These are phyloP conservation scores for Parotocinclus haroldoi DNA, from an alignment of 2,797 vertebrate genomes.

Conservation along the genomic window DNA sequence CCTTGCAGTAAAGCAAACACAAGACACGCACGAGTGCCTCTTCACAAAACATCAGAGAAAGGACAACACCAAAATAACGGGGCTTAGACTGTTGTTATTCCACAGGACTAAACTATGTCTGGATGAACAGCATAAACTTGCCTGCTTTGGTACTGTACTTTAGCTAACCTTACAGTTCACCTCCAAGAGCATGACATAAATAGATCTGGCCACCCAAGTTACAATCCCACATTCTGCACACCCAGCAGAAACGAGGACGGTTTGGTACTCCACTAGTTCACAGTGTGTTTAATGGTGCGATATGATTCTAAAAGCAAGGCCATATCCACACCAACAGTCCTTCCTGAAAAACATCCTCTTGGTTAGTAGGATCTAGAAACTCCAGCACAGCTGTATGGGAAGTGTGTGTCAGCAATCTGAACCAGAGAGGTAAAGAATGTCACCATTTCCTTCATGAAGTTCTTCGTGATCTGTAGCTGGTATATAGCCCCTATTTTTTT, in stretches of 20 bases:
- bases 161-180: slow-evolving; percentile 3
- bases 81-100: slow-evolving; percentile 32
- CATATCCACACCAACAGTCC: slow-evolving; percentile 26
- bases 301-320: slow-evolving; percentile 30
- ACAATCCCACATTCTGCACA: slow-evolving; percentile 11
- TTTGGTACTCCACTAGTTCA: background rate
- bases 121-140: slow-evolving; percentile 12
- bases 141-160: slow-evolving; percentile 5
- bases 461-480: too few species aligned
- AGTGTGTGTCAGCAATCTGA: background rate
- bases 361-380: slow-evolving; percentile 5
- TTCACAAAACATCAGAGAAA: background rate
- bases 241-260: slow-evolving; percentile 10
- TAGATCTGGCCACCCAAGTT: slow-evolving; percentile 24
- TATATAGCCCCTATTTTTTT: too few species aligned
- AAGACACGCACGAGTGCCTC: background rate
- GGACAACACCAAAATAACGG: slow-evolving; percentile 1
- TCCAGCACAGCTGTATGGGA: slow-evolving; percentile 5
- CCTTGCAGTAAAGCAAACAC: slow-evolving; percentile 17
- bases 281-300: slow-evolving; percentile 16
- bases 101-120: slow-evolving; percentile 34
- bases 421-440: background rate
- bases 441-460: slow-evolving; percentile 5
- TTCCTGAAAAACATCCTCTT: slow-evolving; percentile 39
- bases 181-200: slow-evolving; percentile 19